Evolutionary conservation across 2,797 vertebrate species (phyloP).

Genomic region (Anabacerthia variegaticeps): DNA sequence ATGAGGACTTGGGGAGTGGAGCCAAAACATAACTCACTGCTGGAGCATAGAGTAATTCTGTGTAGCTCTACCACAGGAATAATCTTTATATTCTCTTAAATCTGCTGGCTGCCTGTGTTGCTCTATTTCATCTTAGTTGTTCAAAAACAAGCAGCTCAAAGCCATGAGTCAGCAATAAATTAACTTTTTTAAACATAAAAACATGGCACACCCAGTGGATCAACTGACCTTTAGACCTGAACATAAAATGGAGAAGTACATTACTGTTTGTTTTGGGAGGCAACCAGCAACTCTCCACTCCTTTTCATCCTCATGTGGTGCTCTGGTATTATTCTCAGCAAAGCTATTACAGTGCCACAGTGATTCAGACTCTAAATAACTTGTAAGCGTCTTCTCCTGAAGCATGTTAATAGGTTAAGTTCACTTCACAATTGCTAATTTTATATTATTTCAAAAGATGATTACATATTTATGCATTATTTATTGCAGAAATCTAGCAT

Average conservation of each 20-base stretch:
- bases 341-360: neutral
- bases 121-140: neutral
- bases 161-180: conserved; percentile 28
- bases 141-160: conserved; percentile 4
- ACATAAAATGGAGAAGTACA: neutral
- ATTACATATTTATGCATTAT: conserved; percentile 72
- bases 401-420: conserved; percentile 54
- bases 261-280: conserved; percentile 7
- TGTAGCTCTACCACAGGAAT: neutral
- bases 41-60: neutral
- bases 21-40: neutral
- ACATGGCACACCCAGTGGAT: neutral
- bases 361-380: conserved; percentile 17
- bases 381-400: conserved; percentile 17
- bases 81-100: neutral
- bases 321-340: neutral
- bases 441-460: conserved; percentile 52
- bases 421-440: conserved; percentile 65
- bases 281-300: neutral
- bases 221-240: neutral
- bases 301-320: neutral
- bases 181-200: neutral
- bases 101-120: neutral
- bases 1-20: neutral
- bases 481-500: conserved; percentile 65